Evolutionary conservation across 2,888 invertebrate genomes (phyloP).

Genomic region (Polylopha cassiicola): DNA sequence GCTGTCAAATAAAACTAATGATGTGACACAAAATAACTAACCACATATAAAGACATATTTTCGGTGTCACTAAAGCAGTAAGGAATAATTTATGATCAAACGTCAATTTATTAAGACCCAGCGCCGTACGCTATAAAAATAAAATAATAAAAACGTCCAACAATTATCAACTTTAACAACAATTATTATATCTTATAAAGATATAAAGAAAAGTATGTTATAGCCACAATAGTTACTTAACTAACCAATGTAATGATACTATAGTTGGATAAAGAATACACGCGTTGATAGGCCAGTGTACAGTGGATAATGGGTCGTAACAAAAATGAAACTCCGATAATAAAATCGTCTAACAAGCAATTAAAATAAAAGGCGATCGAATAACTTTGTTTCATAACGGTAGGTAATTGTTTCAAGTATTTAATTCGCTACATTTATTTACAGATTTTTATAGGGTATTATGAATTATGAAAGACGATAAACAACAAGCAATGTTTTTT

Average conservation of each 20-base stretch:
- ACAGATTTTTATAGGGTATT: no score
- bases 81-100: no score
- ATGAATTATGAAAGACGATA: no score
- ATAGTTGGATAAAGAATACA: background rate
- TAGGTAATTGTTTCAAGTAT: conserved; percentile 30
- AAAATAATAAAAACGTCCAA: conserved; percentile 28
- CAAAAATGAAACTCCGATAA: conserved; percentile 38
- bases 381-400: conserved; percentile 42
- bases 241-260: conserved; percentile 27
- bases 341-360: conserved; percentile 43
- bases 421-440: no score
- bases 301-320: conserved; percentile 25
- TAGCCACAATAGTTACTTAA: conserved; percentile 17
- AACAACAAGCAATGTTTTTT: no score
- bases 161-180: conserved; percentile 36
- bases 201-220: conserved; percentile 40
- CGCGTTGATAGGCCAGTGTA: conserved; percentile 18
- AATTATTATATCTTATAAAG: conserved; percentile 50
- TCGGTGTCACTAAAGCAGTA: no score
- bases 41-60: no score
- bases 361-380: conserved; percentile 35
- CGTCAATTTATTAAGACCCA: background rate
- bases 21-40: no score
- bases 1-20: no score
- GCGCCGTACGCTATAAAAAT: conserved; percentile 7